Evolutionary conservation across 2,113 vertebrate genomes (phyloP).

Genomic region (Equus quagga): DNA sequence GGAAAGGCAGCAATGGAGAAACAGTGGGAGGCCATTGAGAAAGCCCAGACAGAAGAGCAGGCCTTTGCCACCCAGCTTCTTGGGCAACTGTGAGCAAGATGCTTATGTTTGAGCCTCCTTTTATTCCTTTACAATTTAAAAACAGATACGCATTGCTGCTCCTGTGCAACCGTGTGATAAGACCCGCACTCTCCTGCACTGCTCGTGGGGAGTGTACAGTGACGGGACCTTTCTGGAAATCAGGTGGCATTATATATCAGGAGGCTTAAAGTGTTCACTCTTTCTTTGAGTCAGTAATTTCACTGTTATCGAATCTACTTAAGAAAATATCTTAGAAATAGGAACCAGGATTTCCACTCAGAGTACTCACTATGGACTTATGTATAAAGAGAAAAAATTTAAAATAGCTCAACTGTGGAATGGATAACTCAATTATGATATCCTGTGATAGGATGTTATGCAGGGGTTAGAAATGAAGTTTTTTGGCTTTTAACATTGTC

Average conservation of each 20-base stretch:
- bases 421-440: neutral
- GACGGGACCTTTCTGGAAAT: neutral
- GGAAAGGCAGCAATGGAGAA: neutral
- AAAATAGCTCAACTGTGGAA: neutral
- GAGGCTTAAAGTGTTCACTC: neutral
- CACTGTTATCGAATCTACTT: neutral
- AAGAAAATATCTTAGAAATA: conserved; percentile 49
- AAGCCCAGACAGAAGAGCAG: neutral
- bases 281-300: conserved; percentile 29
- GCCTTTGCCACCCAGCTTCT: neutral
- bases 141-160: neutral
- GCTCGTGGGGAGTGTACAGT: neutral
- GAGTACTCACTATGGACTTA: neutral
- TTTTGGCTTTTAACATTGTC: neutral
- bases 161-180: neutral
- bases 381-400: neutral
- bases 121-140: neutral
- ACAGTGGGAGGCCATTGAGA: neutral
- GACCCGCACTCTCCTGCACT: neutral
- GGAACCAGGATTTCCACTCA: neutral
- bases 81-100: neutral
- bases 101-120: neutral
- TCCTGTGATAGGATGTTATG: neutral
- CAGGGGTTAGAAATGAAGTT: neutral
- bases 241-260: neutral